Percentiles rank a stretch among this genome's conserved stretches.
Conservation (phyloP, 2,888 invertebrate genomes). For the Chelonus formosanus region DNA sequence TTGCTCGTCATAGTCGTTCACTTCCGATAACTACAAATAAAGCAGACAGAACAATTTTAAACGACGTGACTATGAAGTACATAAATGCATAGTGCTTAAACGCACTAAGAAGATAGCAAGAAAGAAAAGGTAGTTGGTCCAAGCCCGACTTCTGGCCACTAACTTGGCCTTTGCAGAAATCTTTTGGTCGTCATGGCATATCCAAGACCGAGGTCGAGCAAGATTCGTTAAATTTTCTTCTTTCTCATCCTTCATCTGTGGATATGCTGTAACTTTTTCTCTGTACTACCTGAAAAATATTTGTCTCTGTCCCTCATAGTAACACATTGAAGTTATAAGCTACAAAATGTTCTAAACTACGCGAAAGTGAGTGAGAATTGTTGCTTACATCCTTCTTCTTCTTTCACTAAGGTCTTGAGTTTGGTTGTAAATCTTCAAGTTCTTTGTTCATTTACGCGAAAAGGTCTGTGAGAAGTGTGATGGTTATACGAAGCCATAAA, state of each 20-base stretch:
- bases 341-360: constrained; percentile 7
- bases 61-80: not conserved
- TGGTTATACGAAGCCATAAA: constrained; percentile 53
- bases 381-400: constrained; percentile 10
- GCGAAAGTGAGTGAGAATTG: constrained; percentile 9
- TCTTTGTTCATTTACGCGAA: constrained; percentile 44
- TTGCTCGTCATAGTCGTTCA: constrained; percentile 38
- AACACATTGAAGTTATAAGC: not conserved
- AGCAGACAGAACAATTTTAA: not conserved
- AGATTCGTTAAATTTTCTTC: constrained; percentile 5
- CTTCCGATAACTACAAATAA: constrained; percentile 34
- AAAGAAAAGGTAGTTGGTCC: constrained; percentile 37
- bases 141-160: constrained; percentile 46
- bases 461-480: constrained; percentile 51
- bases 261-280: not conserved
- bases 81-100: not conserved
- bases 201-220: constrained; percentile 18
- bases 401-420: constrained; percentile 22
- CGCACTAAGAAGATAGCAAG: constrained; percentile 27
- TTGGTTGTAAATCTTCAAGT: constrained; percentile 49
- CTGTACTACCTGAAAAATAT: constrained; percentile 19
- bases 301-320: too few species aligned
- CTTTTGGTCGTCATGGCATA: constrained; percentile 39
- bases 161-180: constrained; percentile 17
- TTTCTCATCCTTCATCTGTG: constrained; percentile 13